These are phyloP conservation scores for Scartelaos histophorus DNA, from an alignment of 2,113 vertebrate species.

Conservation along the genomic window DNA sequence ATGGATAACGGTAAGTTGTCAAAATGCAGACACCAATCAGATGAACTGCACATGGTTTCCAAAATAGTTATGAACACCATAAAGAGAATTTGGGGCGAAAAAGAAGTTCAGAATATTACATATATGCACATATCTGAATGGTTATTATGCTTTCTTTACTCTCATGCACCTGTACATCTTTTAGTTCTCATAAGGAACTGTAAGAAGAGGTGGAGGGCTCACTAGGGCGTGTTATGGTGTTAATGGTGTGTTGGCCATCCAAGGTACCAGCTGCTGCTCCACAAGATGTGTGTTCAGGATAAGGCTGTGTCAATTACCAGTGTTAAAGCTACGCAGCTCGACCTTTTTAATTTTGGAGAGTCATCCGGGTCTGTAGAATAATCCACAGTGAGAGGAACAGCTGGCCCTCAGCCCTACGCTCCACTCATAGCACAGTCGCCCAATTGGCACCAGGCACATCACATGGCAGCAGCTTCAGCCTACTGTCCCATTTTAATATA, in stretches of 20 bases:
- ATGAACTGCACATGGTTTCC: no score
- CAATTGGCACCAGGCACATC: background rate
- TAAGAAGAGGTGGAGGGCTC: background rate
- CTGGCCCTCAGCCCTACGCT: conserved; percentile 37
- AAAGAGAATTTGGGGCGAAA: no score
- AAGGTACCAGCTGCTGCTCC: conserved; percentile 26
- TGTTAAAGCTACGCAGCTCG: conserved; percentile 14
- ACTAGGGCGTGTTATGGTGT: conserved; percentile 24
- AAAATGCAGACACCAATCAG: no score
- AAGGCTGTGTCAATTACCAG: conserved; percentile 35
- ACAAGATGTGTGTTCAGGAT: conserved; percentile 40
- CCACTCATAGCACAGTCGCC: background rate
- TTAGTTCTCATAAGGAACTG: background rate
- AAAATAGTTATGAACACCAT: no score
- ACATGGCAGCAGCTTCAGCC: conserved; percentile 3
- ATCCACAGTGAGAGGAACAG: conserved; percentile 47
- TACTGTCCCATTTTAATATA: conserved; percentile 5
- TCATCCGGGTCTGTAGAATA: conserved; percentile 9
- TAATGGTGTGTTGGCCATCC: background rate
- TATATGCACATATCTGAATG: background rate
- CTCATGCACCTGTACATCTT: background rate
- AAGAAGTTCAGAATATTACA: background rate
- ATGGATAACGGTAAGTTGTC: no score
- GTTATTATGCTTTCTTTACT: background rate
- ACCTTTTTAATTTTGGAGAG: conserved; percentile 36